phyloP scores from a whole-genome alignment of 2,113 vertebrate species.

The Ornithorhynchus anatinus region DNA sequence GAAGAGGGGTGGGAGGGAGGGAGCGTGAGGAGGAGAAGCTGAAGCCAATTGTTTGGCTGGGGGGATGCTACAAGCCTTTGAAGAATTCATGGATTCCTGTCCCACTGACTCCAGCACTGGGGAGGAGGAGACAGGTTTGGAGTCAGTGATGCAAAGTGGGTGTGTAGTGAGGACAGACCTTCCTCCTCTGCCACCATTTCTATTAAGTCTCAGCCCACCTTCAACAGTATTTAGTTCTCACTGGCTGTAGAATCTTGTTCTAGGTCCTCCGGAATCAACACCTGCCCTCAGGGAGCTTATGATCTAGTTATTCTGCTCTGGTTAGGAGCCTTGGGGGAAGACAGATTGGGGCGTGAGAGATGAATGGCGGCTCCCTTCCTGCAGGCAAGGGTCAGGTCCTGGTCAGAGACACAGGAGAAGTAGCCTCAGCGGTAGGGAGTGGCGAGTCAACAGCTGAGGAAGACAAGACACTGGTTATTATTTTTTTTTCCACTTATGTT shows the following conservation, averaged over 20 bases:
- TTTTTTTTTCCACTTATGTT: slow-evolving; percentile 65
- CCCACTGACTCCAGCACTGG: background rate
- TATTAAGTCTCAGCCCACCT: too few species aligned
- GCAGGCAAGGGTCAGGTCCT: slow-evolving; percentile 29
- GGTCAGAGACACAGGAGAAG: slow-evolving; percentile 55
- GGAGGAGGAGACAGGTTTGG: background rate
- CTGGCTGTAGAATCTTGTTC: too few species aligned
- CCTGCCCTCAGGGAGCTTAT: background rate
- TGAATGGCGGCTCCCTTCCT: too few species aligned
- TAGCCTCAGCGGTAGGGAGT: slow-evolving; percentile 55
- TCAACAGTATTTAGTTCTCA: too few species aligned
- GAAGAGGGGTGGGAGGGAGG: background rate
- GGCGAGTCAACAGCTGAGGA: slow-evolving; percentile 60
- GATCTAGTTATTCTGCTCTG: background rate
- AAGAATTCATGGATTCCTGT: background rate
- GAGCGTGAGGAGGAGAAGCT: background rate
- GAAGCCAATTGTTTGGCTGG: background rate
- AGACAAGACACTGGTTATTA: slow-evolving; percentile 63
- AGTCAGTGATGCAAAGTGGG: background rate
- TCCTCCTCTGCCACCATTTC: too few species aligned
- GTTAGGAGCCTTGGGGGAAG: slow-evolving; percentile 11
- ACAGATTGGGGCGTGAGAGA: slow-evolving; percentile 3
- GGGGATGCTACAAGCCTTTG: background rate
- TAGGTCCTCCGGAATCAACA: too few species aligned
- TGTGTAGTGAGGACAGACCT: background rate